Conservation (phyloP, 2,888 invertebrate species). For the Athalia circularis region DNA sequence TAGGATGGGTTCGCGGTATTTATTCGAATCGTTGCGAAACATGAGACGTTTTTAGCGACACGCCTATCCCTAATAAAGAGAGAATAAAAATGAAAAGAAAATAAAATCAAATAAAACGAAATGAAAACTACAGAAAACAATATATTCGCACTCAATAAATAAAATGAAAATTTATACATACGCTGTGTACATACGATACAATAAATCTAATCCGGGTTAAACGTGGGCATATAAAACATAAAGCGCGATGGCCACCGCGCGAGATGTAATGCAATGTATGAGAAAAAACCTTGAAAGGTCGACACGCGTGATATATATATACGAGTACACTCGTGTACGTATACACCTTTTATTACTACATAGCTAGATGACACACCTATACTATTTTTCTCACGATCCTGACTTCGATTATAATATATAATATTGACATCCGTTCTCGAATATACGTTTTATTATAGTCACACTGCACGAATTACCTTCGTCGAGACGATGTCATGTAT, state of each 20-base stretch:
- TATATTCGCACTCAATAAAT: background rate
- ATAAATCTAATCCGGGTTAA: slow-evolving; percentile 22
- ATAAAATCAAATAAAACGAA: too few species aligned
- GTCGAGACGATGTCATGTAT: too few species aligned
- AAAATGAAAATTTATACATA: too few species aligned
- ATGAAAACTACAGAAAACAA: background rate
- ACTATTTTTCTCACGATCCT: slow-evolving; percentile 39
- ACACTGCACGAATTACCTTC: too few species aligned
- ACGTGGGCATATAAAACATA: slow-evolving; percentile 33
- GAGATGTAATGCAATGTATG: slow-evolving; percentile 1
- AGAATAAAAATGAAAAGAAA: too few species aligned
- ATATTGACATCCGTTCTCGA: slow-evolving; percentile 16
- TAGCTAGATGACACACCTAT: slow-evolving; percentile 12
- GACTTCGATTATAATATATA: slow-evolving; percentile 1
- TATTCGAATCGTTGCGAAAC: background rate
- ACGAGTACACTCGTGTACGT: background rate
- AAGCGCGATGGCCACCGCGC: background rate
- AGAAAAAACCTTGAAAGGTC: slow-evolving; percentile 40
- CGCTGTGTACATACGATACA: background rate
- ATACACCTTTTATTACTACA: background rate
- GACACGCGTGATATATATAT: slow-evolving; percentile 8
- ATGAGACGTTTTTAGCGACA: background rate
- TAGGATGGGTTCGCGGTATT: too few species aligned
- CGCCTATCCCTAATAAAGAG: background rate
- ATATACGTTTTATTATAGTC: background rate